Evolutionary conservation across 2,113 vertebrate species (phyloP), one percentile per base, ranked within the genome.

Genomic region (Pica pica): DNA sequence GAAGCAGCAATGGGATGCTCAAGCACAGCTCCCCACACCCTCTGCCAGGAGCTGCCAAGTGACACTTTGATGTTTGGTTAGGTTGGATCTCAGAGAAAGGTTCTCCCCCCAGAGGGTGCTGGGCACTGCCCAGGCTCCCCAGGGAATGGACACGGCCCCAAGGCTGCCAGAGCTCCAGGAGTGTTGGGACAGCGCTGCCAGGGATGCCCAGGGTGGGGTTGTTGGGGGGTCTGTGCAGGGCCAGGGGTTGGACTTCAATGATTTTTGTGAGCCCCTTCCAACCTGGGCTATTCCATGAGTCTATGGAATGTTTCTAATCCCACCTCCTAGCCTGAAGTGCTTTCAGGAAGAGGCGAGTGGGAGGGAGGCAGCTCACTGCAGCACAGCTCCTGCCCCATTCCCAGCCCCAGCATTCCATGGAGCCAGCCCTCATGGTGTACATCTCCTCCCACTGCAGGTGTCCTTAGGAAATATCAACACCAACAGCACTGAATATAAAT

Each of bases 61-160:
- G 35, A 17, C 77, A 14, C 37, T 13, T 5, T 8, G 39, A 19
- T 18, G 23, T 23, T 52, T 18, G 33, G 11, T 56, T 1, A 10
- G 30, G 59, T 0, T 7, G 56, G n/a, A 16, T 0, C 1, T 6
- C 2, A 37, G n/a, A 31, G 7, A 2, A 11, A n/a, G 28, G 23
- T 0, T 5, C n/a, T 10, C 28, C 22, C 64, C 41, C 39, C 47
- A 23, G 53, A 44, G 73, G 42, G 21, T 50, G 52, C 31, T 22
- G 31, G 73, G 63, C 73, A 52, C 63, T 86, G 61, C 8, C 31
- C 83, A 81, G 76, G 76, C 60, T 64, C 17, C 75, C 47, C 60
- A 50, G 68, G 57, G 63, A 30, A 21, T 22, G 73, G 63, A 7
- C 61, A 9, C 42, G 0, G 37, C 30, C 55, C 67, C 44, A 13